phyloP scores from a whole-genome alignment of 2,888 invertebrate genomes.

The Baronia brevicornis region DNA sequence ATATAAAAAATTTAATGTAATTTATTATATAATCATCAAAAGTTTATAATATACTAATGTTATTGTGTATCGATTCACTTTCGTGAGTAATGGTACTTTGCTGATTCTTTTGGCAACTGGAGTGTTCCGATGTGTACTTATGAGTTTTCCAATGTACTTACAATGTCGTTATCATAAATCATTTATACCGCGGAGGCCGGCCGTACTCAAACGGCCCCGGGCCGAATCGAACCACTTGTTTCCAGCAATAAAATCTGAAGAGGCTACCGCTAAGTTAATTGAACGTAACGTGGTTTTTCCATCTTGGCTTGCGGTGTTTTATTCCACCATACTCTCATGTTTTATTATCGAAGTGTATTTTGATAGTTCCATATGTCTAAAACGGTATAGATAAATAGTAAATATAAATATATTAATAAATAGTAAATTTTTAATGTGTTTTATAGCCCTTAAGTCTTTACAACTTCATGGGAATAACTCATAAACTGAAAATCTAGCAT shows the following conservation, averaged over 20 bases:
- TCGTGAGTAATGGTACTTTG: slow-evolving; percentile 29
- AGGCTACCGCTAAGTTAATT: slow-evolving; percentile 12
- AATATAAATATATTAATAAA: no score
- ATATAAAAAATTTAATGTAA: not conserved
- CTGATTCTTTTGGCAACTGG: slow-evolving; percentile 65
- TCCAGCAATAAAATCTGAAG: slow-evolving; percentile 21
- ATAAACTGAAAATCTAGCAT: no score
- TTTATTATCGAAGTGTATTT: no score
- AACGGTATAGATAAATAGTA: no score
- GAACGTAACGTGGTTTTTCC: slow-evolving; percentile 13
- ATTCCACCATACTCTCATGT: slow-evolving; percentile 3
- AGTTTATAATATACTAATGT: no score
- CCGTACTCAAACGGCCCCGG: slow-evolving; percentile 18
- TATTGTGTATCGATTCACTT: slow-evolving; percentile 22
- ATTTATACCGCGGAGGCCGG: slow-evolving; percentile 28
- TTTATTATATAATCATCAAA: no score
- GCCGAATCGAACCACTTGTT: slow-evolving; percentile 21
- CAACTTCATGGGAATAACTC: no score
- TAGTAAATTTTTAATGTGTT: no score
- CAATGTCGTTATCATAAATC: slow-evolving; percentile 59
- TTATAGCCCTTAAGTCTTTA: no score
- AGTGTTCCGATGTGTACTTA: slow-evolving; percentile 38
- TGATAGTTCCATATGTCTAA: no score
- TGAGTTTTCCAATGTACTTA: slow-evolving; percentile 54
- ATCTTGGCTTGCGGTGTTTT: slow-evolving; percentile 1